phyloP scores from a whole-genome alignment of 1,140 invertebrate genomes.

The Pseudomyrmex sp. region DNA sequence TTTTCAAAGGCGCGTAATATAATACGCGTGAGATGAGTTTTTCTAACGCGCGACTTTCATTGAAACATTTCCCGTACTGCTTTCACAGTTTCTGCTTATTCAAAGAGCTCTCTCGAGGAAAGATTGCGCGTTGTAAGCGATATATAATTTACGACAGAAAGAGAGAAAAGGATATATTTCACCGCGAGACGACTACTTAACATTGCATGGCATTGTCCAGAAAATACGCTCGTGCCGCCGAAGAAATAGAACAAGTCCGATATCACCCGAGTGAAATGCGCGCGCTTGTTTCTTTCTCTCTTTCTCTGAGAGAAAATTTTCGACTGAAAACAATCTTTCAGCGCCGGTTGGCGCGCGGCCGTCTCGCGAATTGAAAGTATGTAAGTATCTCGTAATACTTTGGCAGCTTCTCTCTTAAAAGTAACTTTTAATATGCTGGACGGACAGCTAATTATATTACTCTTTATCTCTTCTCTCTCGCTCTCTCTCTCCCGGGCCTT shows the following conservation, averaged over 20 bases:
- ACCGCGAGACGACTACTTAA: slow-evolving; percentile 36
- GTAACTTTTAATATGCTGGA: slow-evolving; percentile 50
- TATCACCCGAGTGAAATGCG: slow-evolving; percentile 27
- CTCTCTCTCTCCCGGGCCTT: background rate
- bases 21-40: background rate
- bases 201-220: background rate
- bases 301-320: background rate
- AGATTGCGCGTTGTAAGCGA: background rate
- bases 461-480: background rate
- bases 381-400: slow-evolving; percentile 39
- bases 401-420: slow-evolving; percentile 40
- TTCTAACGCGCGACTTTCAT: background rate
- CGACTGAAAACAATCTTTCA: slow-evolving; percentile 40
- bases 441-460: slow-evolving; percentile 50
- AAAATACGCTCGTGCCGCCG: slow-evolving; percentile 11
- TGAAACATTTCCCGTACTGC: slow-evolving; percentile 8
- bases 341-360: background rate
- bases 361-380: slow-evolving; percentile 35
- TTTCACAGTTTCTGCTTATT: background rate
- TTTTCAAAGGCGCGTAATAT: background rate
- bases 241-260: slow-evolving; percentile 24
- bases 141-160: slow-evolving; percentile 37
- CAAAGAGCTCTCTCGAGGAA: background rate
- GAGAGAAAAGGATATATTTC: slow-evolving; percentile 21
- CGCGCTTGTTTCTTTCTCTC: background rate